Conservation (phyloP, 2,113 vertebrate genomes). For the Pycnonotus jocosus region DNA sequence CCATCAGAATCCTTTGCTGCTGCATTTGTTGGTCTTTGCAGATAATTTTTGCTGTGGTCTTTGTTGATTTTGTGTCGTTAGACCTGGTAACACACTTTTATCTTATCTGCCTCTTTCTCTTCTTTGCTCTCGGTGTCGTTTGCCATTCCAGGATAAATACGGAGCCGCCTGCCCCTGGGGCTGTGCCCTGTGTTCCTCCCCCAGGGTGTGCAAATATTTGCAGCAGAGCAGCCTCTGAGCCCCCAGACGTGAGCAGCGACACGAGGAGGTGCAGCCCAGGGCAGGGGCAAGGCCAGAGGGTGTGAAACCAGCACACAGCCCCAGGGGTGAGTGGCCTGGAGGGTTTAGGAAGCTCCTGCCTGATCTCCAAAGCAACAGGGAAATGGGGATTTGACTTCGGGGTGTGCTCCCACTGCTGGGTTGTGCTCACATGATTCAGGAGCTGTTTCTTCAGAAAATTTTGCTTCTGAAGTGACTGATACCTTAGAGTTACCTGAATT, state of each 20-base stretch:
- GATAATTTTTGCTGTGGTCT: background rate
- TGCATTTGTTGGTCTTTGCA: background rate
- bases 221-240: background rate
- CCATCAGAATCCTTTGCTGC: background rate
- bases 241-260: constrained; percentile 22
- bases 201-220: constrained; percentile 52
- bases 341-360: background rate
- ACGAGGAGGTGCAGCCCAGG: constrained; percentile 42
- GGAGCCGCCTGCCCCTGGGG: constrained; percentile 20
- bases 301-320: background rate
- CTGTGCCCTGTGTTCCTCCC: constrained; percentile 22
- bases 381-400: background rate
- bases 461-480: background rate
- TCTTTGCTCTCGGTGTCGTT: constrained; percentile 43
- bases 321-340: background rate
- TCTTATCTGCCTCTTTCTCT: constrained; percentile 56
- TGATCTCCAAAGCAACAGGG: background rate
- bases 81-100: constrained; percentile 52
- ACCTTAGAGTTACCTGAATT: background rate
- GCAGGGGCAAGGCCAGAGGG: constrained; percentile 21
- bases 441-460: background rate
- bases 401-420: background rate
- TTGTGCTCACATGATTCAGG: background rate
- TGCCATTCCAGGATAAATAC: constrained; percentile 48
- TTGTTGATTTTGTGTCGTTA: constrained; percentile 40